Base-by-base conservation (phyloP, 2,797 vertebrate genomes). In the Geotria australis region DNA sequence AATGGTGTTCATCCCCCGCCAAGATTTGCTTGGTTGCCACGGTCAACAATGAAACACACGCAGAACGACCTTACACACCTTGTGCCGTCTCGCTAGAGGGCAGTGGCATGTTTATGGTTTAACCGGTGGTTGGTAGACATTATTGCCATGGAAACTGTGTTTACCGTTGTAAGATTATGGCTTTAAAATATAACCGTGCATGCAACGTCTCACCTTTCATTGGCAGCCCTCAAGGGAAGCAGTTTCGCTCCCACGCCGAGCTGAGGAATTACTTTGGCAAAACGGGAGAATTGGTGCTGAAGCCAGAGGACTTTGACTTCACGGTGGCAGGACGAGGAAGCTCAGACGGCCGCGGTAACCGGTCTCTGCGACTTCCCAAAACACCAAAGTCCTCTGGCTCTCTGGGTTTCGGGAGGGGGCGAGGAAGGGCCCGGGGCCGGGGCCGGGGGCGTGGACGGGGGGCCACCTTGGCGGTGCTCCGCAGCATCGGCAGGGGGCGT, bases 261-360 rank as follows among this genome's bases (percentile, higher is more conserved):
- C 79, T 94, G 47, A 79, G 84, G 58, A 80, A 84, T 1, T 80
- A 81, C 75, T 94, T 94, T 71, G 81, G 88, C 70, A 93, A 89
- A 72, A 79, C 91, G 46, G 85, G 86, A 1, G 84, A 94, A 71
- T 83, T 79, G 47, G 77, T 80, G 59, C 79, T 86, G n/a, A 81
- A 94, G 68, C 83, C 86, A 61, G 88, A 86, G 63, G 86, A 94
- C 66, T 94, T 94, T 70, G 86, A 94, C 71, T 94, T 94, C 70
- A 94, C 86, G 1, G 86, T 94, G 60, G 91, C 85, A 2, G 86
- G 86, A 10, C 77, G 86, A 38, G 85, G 86, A 46, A 86, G 85
- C 69, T 85, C 86, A 1, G 89, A 85, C 1, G 77, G 85, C 47
- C 76, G 85, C 6, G 85, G 88, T 66, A 83, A 82, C 64, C 24